Conservation (phyloP, 2,888 invertebrate species). For the Plebejus melissa region DNA sequence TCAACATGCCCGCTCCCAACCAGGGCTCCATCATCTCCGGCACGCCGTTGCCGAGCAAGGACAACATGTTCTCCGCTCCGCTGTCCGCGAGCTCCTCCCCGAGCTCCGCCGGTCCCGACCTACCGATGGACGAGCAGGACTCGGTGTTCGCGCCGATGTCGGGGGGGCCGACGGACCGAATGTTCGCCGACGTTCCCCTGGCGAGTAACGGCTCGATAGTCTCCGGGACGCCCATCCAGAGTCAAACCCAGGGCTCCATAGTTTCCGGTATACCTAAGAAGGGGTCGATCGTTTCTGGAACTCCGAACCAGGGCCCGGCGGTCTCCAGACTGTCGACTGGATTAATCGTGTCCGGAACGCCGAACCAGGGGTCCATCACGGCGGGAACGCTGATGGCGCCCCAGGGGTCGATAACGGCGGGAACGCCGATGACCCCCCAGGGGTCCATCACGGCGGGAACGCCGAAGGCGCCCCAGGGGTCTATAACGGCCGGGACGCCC, state of each 20-base stretch:
- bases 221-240: slow-evolving; percentile 27
- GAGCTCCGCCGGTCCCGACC: neutral
- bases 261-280: slow-evolving; percentile 32
- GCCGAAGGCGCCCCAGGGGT: slow-evolving; percentile 35
- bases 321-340: slow-evolving; percentile 30
- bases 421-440: slow-evolving; percentile 35
- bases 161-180: neutral
- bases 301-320: slow-evolving; percentile 29
- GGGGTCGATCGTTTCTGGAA: slow-evolving; percentile 30
- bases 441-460: slow-evolving; percentile 38
- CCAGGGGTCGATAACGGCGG: slow-evolving; percentile 38
- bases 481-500: slow-evolving; percentile 36
- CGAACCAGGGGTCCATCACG: slow-evolving; percentile 36
- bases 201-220: slow-evolving; percentile 16
- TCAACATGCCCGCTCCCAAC: slow-evolving; percentile 23
- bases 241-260: slow-evolving; percentile 30
- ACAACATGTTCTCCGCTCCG: neutral
- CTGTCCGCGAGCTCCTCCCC: neutral
- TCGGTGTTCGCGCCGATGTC: neutral
- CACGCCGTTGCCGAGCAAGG: slow-evolving; percentile 6
- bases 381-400: slow-evolving; percentile 35
- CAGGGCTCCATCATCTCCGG: slow-evolving; percentile 31
- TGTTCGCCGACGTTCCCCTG: slow-evolving; percentile 1
- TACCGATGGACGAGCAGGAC: slow-evolving; percentile 13
- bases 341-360: slow-evolving; percentile 23